Evolutionary conservation across 1,140 invertebrate species (phyloP).

Genomic region (Drosophila kanapiae): DNA sequence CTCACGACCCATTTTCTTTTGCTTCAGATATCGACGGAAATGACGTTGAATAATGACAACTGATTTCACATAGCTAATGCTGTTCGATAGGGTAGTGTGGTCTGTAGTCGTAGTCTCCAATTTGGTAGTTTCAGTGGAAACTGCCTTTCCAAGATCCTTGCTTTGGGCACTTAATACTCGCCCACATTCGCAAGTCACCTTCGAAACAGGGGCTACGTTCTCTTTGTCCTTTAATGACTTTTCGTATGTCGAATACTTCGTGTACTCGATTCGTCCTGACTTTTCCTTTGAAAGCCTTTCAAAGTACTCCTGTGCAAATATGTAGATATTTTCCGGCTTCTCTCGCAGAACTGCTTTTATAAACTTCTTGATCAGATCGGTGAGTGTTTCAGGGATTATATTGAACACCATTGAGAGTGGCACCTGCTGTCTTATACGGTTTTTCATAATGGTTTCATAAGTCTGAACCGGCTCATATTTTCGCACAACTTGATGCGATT

Average conservation of each 20-base stretch:
- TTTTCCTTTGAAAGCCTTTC: conserved; percentile 82
- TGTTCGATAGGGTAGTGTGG: background rate
- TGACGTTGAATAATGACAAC: conserved; percentile 63
- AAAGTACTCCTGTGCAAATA: conserved; percentile 86
- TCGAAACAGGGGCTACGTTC: conserved; percentile 6
- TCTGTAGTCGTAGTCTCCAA: background rate
- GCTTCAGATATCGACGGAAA: conserved; percentile 55
- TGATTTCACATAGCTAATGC: conserved; percentile 38
- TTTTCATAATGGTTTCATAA: conserved; percentile 70
- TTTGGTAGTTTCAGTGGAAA: background rate
- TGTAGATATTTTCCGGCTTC: conserved; percentile 85
- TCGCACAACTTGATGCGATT: conserved; percentile 59
- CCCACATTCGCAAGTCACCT: conserved; percentile 60
- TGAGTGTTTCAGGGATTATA: conserved; percentile 86
- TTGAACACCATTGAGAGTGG: conserved; percentile 80
- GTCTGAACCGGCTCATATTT: conserved; percentile 63
- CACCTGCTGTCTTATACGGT: conserved; percentile 57
- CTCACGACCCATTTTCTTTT: conserved; percentile 13
- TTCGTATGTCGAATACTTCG: conserved; percentile 63
- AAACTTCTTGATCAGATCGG: conserved; percentile 86
- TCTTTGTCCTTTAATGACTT: conserved; percentile 53
- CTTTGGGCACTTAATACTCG: conserved; percentile 35
- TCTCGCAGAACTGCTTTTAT: conserved; percentile 86
- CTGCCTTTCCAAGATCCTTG: background rate
- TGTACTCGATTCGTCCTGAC: conserved; percentile 52